These are phyloP conservation scores for Amphilophus citrinellus DNA, from an alignment of 2,113 vertebrate genomes.

Conservation along the genomic window DNA sequence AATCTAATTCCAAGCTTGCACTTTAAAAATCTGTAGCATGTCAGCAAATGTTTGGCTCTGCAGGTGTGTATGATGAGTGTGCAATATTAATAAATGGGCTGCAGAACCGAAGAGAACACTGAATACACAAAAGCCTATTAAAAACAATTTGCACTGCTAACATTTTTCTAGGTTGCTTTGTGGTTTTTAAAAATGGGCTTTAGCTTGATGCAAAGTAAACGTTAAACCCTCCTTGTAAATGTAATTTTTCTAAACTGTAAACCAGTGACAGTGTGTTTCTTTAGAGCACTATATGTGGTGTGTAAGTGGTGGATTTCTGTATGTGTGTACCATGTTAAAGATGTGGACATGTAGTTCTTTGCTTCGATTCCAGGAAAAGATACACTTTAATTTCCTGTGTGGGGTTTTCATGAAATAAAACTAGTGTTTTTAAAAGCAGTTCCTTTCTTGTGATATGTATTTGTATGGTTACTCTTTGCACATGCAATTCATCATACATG, in stretches of 20 bases:
- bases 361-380: constrained; percentile 43
- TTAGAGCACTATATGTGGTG: constrained; percentile 43
- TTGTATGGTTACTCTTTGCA: neutral
- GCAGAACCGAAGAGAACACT: constrained; percentile 16
- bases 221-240: constrained; percentile 26
- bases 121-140: neutral
- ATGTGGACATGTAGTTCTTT: constrained; percentile 36
- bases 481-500: neutral
- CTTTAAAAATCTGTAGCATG: constrained; percentile 84
- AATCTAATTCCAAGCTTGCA: constrained; percentile 78
- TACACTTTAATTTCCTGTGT: constrained; percentile 62
- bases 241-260: constrained; percentile 12
- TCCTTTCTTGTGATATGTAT: neutral
- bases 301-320: constrained; percentile 52
- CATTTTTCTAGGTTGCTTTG: constrained; percentile 36
- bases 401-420: constrained; percentile 69
- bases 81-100: constrained; percentile 80
- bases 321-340: constrained; percentile 47
- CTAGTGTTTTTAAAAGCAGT: constrained; percentile 54
- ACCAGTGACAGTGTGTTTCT: constrained; percentile 30
- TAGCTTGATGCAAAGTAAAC: constrained; percentile 10
- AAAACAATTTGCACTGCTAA: constrained; percentile 61
- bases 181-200: constrained; percentile 39
- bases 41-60: constrained; percentile 70
- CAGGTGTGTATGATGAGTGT: constrained; percentile 74